Evolutionary conservation across 2,113 vertebrate species (phyloP).

Genomic region (Ailurus styani): DNA sequence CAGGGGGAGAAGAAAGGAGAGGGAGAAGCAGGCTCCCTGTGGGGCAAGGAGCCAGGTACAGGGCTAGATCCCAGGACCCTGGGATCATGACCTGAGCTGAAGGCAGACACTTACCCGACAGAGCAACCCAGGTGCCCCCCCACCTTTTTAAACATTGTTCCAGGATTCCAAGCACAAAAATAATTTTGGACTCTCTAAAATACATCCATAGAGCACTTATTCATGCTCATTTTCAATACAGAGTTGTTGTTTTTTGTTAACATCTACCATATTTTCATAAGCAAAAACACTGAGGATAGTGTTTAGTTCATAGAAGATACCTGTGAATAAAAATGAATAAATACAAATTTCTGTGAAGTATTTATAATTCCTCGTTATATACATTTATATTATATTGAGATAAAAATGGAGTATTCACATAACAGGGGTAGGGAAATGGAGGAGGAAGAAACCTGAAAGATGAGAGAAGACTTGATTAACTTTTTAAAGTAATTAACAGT

Average conservation of each 20-base stretch:
- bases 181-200: background rate
- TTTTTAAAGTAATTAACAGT: background rate
- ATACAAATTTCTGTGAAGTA: background rate
- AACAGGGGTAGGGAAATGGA: background rate
- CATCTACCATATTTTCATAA: background rate
- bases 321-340: background rate
- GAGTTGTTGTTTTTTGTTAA: fast-evolving
- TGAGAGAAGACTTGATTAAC: background rate
- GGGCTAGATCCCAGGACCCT: too few species aligned
- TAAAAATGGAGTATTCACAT: background rate
- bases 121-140: too few species aligned
- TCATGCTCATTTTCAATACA: background rate
- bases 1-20: too few species aligned
- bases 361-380: background rate
- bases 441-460: background rate
- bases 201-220: background rate
- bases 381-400: background rate
- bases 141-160: background rate
- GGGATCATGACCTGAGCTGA: too few species aligned
- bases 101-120: too few species aligned
- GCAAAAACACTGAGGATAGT: background rate
- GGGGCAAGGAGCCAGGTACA: too few species aligned
- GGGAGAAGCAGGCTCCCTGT: too few species aligned
- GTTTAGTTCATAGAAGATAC: background rate
- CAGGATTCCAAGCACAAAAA: constrained; percentile 16